A percentile compares a stretch with the other conserved stretches of the same genome.
Conservation (phyloP, 2,888 invertebrate species). For the Salticus scenicus region DNA sequence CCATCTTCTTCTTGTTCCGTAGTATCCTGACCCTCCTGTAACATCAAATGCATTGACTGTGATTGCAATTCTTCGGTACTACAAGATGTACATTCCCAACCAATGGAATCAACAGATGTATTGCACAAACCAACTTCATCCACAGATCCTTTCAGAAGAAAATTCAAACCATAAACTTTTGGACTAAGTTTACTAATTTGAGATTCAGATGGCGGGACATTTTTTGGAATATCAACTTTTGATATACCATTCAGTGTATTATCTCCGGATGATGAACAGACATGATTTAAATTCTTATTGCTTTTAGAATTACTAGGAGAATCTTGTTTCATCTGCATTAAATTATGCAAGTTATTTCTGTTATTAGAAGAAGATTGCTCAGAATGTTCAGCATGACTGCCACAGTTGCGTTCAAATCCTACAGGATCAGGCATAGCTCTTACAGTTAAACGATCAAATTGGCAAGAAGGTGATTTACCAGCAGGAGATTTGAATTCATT, state of each 20-base stretch:
- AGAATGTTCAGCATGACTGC: constrained; percentile 72
- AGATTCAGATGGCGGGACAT: constrained; percentile 66
- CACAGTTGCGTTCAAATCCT: constrained; percentile 57
- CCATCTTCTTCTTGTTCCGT: constrained; percentile 69
- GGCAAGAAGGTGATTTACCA: constrained; percentile 36
- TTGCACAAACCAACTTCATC: constrained; percentile 54
- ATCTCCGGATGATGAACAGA: constrained; percentile 28
- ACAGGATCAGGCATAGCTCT: constrained; percentile 82
- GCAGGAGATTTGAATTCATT: constrained; percentile 34
- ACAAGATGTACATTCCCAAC: constrained; percentile 67
- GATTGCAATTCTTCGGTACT: constrained; percentile 59
- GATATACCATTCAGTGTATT: constrained; percentile 19
- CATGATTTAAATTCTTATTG: constrained; percentile 23
- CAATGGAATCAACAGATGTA: constrained; percentile 58
- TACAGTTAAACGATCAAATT: constrained; percentile 79
- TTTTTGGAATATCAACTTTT: constrained; percentile 29
- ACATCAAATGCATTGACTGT: constrained; percentile 50
- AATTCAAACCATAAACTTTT: constrained; percentile 79
- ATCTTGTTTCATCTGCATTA: constrained; percentile 70
- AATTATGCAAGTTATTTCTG: constrained; percentile 75
- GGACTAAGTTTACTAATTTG: constrained; percentile 80
- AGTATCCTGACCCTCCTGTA: constrained; percentile 50
- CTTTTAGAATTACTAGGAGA: constrained; percentile 21
- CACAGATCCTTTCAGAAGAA: constrained; percentile 48
- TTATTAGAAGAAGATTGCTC: constrained; percentile 75